These are phyloP conservation scores for Drepana falcataria DNA, from an alignment of 2,888 invertebrate genomes.

Conservation along the genomic window DNA sequence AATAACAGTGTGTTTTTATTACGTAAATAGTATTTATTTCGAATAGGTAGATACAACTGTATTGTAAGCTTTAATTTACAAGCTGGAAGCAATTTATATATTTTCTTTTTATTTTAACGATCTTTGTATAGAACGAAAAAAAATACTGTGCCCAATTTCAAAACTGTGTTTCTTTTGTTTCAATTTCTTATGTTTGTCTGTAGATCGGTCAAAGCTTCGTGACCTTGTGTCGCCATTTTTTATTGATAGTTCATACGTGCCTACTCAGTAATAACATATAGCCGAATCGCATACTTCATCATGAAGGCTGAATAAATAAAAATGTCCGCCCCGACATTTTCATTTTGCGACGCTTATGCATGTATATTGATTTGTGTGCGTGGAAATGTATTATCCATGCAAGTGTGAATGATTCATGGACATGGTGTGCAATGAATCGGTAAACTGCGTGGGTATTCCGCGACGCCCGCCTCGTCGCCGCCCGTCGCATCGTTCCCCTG, in stretches of 20 bases:
- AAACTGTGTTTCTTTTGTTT: too few species aligned
- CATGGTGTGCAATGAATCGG: constrained; percentile 33
- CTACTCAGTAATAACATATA: background rate
- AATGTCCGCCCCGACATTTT: background rate
- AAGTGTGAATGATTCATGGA: constrained; percentile 44
- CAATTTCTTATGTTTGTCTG: too few species aligned
- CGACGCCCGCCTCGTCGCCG: constrained; percentile 13
- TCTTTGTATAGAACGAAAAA: too few species aligned
- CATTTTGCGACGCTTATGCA: background rate
- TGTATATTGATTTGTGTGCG: constrained; percentile 4
- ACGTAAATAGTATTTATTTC: too few species aligned
- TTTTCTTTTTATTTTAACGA: too few species aligned
- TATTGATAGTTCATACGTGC: background rate
- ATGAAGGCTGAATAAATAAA: background rate
- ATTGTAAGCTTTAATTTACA: too few species aligned
- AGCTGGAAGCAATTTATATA: too few species aligned
- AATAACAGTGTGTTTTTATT: background rate
- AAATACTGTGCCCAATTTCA: too few species aligned
- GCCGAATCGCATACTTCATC: background rate
- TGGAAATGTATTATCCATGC: constrained; percentile 12
- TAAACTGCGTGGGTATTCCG: constrained; percentile 30
- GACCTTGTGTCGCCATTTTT: background rate
- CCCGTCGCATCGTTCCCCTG: background rate
- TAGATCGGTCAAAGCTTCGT: background rate
- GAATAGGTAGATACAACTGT: too few species aligned